These are phyloP conservation scores for Heterodera filipjevi DNA, from an alignment of 2,888 invertebrate genomes.

Conservation along the genomic window DNA sequence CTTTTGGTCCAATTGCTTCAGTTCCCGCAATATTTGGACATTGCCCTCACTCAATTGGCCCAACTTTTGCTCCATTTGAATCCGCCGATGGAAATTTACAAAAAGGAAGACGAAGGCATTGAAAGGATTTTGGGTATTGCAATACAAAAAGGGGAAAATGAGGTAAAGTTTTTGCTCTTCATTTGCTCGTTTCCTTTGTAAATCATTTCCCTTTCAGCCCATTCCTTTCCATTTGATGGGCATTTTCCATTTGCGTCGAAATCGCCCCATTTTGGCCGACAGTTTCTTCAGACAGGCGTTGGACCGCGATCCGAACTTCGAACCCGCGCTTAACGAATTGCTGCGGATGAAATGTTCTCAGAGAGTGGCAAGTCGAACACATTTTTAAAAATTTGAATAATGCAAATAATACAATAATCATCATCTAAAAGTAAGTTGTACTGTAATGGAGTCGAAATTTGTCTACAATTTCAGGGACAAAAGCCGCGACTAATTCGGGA, in stretches of 20 bases:
- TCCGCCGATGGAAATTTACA: not conserved
- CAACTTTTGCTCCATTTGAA: slow-evolving; percentile 36
- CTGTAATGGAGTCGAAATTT: no score
- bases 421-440: no score
- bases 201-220: slow-evolving; percentile 22
- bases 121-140: slow-evolving; percentile 33
- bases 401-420: not conserved
- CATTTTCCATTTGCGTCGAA: slow-evolving; percentile 25
- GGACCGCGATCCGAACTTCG: slow-evolving; percentile 38
- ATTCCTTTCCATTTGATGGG: slow-evolving; percentile 37
- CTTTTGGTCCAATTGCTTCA: not conserved
- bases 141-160: slow-evolving; percentile 25
- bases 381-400: not conserved
- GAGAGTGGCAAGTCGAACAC: slow-evolving; percentile 9
- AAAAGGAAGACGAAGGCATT: slow-evolving; percentile 18
- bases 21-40: slow-evolving; percentile 26
- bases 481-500: not conserved
- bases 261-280: slow-evolving; percentile 24
- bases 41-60: slow-evolving; percentile 39
- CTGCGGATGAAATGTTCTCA: slow-evolving; percentile 24
- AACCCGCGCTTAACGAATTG: slow-evolving; percentile 29
- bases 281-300: slow-evolving; percentile 20
- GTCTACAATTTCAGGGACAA: no score
- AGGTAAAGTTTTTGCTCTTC: slow-evolving; percentile 27
- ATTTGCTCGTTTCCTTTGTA: no score